Evolutionary conservation across 2,797 vertebrate species (phyloP).

Genomic region (Perodicticus potto): DNA sequence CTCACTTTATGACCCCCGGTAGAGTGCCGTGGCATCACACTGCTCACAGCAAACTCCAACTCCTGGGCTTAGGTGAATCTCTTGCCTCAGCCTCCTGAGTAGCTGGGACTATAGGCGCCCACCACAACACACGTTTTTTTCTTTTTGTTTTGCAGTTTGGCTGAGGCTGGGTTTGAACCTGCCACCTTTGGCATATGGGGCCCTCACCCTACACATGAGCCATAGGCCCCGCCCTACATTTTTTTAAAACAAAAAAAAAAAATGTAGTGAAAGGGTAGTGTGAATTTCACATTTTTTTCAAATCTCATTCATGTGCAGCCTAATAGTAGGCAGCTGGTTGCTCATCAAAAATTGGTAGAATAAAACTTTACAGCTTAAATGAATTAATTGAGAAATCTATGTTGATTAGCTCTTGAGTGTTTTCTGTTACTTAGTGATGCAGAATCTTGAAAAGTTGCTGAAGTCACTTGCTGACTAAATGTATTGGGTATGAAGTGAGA

Average conservation of each 20-base stretch:
- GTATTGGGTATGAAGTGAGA: not conserved
- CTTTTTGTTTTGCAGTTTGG: too few species aligned
- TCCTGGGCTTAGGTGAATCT: too few species aligned
- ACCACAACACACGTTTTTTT: too few species aligned
- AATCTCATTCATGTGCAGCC: not conserved
- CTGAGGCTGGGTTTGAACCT: too few species aligned
- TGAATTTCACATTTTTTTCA: not conserved
- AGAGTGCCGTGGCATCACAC: too few species aligned
- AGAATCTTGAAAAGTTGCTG: not conserved
- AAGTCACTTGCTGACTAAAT: not conserved
- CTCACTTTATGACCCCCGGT: too few species aligned
- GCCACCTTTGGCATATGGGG: too few species aligned
- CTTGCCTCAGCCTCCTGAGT: too few species aligned
- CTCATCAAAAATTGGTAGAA: not conserved
- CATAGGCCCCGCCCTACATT: too few species aligned
- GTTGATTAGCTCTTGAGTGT: not conserved
- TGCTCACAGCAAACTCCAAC: too few species aligned
- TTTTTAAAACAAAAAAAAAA: not conserved
- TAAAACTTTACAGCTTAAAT: not conserved
- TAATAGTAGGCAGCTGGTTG: not conserved
- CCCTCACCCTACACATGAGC: too few species aligned
- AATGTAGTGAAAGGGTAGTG: not conserved
- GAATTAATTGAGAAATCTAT: constrained; percentile 4
- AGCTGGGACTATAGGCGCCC: too few species aligned
- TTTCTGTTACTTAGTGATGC: not conserved